Conservation (phyloP, 2,797 vertebrate genomes). For the Paguma larvata region DNA sequence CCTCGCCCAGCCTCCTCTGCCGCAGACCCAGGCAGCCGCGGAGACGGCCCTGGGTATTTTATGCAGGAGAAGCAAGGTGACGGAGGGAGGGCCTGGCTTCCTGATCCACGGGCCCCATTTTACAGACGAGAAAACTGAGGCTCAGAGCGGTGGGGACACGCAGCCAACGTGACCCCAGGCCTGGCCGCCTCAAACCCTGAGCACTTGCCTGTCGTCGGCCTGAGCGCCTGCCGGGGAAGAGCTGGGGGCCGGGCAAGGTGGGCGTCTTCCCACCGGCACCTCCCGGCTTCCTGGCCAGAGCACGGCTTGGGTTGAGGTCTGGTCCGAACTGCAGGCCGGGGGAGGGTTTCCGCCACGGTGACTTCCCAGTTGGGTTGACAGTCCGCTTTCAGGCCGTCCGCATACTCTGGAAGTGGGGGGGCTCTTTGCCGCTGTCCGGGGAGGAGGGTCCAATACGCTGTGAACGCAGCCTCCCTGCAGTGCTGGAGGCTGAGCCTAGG, state of each 20-base stretch:
- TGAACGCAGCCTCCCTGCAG: rapidly evolving
- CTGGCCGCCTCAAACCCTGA: too few relatives aligned
- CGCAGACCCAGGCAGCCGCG: background rate
- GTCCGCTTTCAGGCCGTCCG: rapidly evolving
- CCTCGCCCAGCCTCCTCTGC: rapidly evolving
- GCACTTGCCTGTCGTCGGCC: background rate
- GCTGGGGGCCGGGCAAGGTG: background rate
- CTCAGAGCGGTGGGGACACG: background rate
- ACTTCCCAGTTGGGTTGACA: background rate
- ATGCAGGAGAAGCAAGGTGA: background rate
- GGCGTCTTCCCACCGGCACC: background rate
- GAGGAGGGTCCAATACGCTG: rapidly evolving
- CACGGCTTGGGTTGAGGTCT: rapidly evolving
- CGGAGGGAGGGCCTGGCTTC: background rate
- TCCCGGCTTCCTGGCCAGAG: background rate
- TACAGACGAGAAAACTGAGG: background rate
- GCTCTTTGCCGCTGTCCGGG: background rate
- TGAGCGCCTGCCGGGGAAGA: background rate
- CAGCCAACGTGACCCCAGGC: too few relatives aligned
- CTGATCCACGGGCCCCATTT: background rate
- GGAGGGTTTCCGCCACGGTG: background rate
- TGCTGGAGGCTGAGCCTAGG: background rate
- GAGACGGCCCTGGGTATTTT: background rate
- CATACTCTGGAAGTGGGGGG: background rate
- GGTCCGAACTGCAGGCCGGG: background rate